These are phyloP conservation scores for Alectura lathami DNA, from an alignment of 2,113 vertebrate genomes.

Conservation along the genomic window DNA sequence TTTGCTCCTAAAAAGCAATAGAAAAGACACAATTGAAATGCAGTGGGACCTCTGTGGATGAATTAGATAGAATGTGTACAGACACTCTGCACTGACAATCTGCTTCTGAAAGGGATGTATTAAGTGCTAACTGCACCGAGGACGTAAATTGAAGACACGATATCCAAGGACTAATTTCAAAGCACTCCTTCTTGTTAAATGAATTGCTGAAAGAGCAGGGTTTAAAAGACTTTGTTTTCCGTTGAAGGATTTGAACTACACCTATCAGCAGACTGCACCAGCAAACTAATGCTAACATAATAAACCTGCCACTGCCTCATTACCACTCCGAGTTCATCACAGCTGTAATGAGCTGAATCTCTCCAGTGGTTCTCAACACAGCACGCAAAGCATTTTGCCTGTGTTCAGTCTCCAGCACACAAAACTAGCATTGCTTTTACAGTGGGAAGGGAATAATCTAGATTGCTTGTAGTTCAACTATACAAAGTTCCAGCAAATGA, in stretches of 20 bases:
- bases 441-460: neutral
- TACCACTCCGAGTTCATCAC: neutral
- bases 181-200: constrained; percentile 63
- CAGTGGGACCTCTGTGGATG: constrained; percentile 61
- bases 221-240: constrained; percentile 68
- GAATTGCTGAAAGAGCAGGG: constrained; percentile 58
- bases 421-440: constrained; percentile 10
- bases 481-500: neutral
- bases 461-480: neutral
- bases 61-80: constrained; percentile 65
- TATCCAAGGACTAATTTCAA: constrained; percentile 74
- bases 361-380: neutral
- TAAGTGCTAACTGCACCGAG: constrained; percentile 58
- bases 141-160: constrained; percentile 64
- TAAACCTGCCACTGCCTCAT: constrained; percentile 26
- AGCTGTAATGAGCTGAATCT: constrained; percentile 17
- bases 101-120: constrained; percentile 69
- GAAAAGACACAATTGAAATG: constrained; percentile 70
- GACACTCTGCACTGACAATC: constrained; percentile 62
- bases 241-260: constrained; percentile 65
- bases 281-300: constrained; percentile 29
- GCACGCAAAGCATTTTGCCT: neutral
- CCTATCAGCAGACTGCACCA: constrained; percentile 25
- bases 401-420: neutral
- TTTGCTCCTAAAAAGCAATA: constrained; percentile 66